phyloP scores from a whole-genome alignment of 2,797 vertebrate genomes.

The Sus cebifrons region DNA sequence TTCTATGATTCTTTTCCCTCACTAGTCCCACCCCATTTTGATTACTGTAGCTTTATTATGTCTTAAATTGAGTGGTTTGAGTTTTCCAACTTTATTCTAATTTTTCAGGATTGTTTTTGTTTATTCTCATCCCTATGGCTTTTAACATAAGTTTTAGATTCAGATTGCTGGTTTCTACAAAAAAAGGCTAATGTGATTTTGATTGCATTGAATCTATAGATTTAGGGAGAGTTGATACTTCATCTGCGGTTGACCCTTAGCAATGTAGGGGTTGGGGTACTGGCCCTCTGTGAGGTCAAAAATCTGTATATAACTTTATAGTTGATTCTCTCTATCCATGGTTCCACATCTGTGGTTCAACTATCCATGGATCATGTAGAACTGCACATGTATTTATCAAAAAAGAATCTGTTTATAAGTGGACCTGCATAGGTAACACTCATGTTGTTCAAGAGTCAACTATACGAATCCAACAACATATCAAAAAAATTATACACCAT shows the following conservation, averaged over 20 bases:
- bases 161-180: not conserved
- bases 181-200: not conserved
- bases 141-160: constrained; percentile 36
- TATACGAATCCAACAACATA: not conserved
- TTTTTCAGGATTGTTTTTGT: not conserved
- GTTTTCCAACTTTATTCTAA: constrained; percentile 21
- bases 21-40: not conserved
- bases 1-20: not conserved
- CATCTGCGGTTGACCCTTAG: not conserved
- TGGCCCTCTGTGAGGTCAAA: not conserved
- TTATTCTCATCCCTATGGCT: not conserved
- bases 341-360: not conserved
- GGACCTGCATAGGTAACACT: not conserved
- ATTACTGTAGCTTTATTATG: not conserved
- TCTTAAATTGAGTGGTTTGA: constrained; percentile 8
- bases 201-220: not conserved
- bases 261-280: not conserved
- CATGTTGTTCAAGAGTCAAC: not conserved
- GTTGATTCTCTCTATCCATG: not conserved
- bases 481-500: too few relatives aligned
- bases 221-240: constrained; percentile 50
- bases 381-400: not conserved
- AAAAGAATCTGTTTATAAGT: not conserved
- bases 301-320: not conserved
- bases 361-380: not conserved